phyloP scores from a whole-genome alignment of 92 coral and sea anemone species.

The Porites lobata region DNA sequence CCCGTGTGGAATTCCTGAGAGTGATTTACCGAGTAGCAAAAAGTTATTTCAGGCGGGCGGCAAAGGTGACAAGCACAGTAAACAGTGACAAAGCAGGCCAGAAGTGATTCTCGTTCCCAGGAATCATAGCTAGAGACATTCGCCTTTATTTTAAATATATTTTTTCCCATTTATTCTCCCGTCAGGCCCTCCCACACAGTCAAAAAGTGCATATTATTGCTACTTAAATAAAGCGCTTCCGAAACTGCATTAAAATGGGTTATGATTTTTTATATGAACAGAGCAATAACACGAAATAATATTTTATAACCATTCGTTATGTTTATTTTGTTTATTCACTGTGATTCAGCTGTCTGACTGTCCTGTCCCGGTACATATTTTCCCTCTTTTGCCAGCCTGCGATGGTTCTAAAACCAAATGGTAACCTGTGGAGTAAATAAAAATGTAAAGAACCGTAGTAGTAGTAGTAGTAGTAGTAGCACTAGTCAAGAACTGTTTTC shows the following conservation, averaged over 20 bases:
- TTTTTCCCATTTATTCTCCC: slow-evolving; percentile 4
- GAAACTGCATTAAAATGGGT: slow-evolving; percentile 9
- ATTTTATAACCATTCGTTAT: slow-evolving; percentile 15
- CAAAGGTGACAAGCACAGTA: slow-evolving; percentile 9
- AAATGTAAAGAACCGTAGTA: not conserved
- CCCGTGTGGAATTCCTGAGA: slow-evolving; percentile 46
- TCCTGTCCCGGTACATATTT: not conserved
- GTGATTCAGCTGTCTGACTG: not conserved
- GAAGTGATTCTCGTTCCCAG: slow-evolving; percentile 38
- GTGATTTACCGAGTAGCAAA: slow-evolving; percentile 47
- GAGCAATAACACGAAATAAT: slow-evolving; percentile 17
- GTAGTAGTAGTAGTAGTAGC: not conserved
- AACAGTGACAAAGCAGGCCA: not conserved
- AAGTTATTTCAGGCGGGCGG: slow-evolving; percentile 33
- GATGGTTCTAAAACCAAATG: slow-evolving; percentile 39
- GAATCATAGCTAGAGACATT: slow-evolving; percentile 14
- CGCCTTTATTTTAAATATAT: not conserved
- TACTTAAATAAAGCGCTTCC: slow-evolving; percentile 26
- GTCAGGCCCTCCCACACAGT: slow-evolving; percentile 33
- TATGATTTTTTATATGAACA: slow-evolving; percentile 23
- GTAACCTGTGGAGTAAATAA: slow-evolving; percentile 7
- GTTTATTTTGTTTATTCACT: slow-evolving; percentile 17
- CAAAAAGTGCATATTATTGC: slow-evolving; percentile 35
- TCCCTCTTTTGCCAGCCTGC: not conserved
- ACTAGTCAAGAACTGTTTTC: not conserved